Evolutionary conservation across 1,140 invertebrate species (phyloP).

Genomic region (Bombus consobrinus): DNA sequence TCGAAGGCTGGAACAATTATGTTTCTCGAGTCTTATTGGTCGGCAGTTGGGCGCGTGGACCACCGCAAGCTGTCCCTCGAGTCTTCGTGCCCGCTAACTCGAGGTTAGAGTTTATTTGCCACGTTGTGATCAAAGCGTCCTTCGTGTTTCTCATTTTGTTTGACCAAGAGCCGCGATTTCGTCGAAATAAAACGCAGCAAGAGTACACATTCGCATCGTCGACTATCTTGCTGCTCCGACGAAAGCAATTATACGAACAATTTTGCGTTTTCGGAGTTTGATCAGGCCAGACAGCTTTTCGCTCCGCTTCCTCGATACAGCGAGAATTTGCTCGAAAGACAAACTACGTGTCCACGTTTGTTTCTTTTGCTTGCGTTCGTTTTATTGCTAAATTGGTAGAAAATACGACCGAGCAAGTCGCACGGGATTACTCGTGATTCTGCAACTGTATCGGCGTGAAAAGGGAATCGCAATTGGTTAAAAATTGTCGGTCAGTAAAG

Average conservation of each 20-base stretch:
- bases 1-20: slow-evolving; percentile 66
- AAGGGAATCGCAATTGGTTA: neutral
- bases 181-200: slow-evolving; percentile 6
- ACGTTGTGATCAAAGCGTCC: neutral
- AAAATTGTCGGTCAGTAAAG: neutral
- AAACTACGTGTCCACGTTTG: neutral
- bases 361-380: neutral
- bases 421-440: slow-evolving; percentile 10
- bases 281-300: neutral
- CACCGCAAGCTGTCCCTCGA: neutral
- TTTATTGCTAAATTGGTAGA: neutral
- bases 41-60: slow-evolving; percentile 50
- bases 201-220: slow-evolving; percentile 10
- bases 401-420: slow-evolving; percentile 50
- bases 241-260: neutral
- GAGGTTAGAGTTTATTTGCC: neutral
- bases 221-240: neutral
- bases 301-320: neutral
- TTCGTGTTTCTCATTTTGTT: neutral
- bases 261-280: neutral
- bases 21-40: slow-evolving; percentile 77
- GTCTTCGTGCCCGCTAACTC: neutral
- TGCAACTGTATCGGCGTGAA: neutral
- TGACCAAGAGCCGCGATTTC: slow-evolving; percentile 23
- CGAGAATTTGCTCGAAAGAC: neutral